Conservation (phyloP, 2,888 invertebrate genomes). For the Calephelis perditalis region DNA sequence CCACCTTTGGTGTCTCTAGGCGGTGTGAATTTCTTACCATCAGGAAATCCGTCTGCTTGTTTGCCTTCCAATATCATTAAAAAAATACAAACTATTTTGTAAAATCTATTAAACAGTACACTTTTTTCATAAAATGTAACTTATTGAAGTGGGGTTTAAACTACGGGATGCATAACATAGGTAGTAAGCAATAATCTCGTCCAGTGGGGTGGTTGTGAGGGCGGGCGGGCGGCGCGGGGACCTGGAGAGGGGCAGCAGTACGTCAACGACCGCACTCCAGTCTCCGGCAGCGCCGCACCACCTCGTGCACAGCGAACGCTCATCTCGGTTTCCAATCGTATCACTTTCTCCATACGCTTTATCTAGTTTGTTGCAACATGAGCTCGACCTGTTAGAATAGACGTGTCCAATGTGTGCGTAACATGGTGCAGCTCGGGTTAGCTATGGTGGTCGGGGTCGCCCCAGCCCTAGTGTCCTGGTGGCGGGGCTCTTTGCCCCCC, state of each 20-base stretch:
- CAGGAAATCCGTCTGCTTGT: too few relatives aligned
- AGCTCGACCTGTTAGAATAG: slow-evolving; percentile 14
- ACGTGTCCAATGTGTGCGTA: slow-evolving; percentile 14
- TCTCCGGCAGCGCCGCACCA: slow-evolving; percentile 54
- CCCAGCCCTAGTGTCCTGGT: slow-evolving; percentile 71
- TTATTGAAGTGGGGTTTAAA: background rate
- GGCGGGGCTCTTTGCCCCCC: slow-evolving; percentile 57
- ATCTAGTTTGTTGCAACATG: slow-evolving; percentile 20
- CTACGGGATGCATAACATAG: background rate
- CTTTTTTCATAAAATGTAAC: too few relatives aligned
- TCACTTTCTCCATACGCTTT: slow-evolving; percentile 35
- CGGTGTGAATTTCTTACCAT: too few relatives aligned
- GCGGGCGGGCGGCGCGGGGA: slow-evolving; percentile 69
- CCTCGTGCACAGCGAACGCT: slow-evolving; percentile 35
- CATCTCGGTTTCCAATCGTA: background rate
- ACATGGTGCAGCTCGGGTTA: slow-evolving; percentile 67
- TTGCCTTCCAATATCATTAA: too few relatives aligned
- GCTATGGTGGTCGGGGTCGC: slow-evolving; percentile 76
- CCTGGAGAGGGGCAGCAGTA: slow-evolving; percentile 47
- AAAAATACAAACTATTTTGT: too few relatives aligned
- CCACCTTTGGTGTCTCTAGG: too few relatives aligned
- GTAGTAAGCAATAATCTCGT: slow-evolving; percentile 1
- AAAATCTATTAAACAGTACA: too few relatives aligned
- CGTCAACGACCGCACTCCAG: slow-evolving; percentile 75
- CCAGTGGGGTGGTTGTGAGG: slow-evolving; percentile 49